Conservation (phyloP, 2,797 vertebrate species). For the Pipistrellus kuhlii region DNA sequence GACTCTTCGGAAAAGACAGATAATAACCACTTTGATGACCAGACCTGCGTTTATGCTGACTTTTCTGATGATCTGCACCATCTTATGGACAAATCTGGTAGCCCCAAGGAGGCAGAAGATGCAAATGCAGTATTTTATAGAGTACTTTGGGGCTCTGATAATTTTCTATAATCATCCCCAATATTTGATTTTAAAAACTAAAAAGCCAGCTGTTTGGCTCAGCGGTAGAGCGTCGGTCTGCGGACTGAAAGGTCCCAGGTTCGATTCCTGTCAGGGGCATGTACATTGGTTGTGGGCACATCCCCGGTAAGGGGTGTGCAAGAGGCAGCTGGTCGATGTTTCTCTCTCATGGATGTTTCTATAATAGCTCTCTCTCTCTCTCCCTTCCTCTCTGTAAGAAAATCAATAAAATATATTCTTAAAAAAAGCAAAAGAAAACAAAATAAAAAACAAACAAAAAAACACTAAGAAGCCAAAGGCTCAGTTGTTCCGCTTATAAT, state of each 20-base stretch:
- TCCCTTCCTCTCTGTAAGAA: too few species aligned
- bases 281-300: too few species aligned
- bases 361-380: too few species aligned
- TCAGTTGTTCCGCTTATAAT: background rate
- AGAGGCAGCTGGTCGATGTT: too few species aligned
- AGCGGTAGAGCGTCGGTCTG: too few species aligned
- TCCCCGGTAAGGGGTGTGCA: too few species aligned
- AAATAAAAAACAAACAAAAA: too few species aligned
- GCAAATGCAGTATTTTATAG: background rate
- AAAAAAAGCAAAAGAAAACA: too few species aligned
- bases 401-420: too few species aligned
- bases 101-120: background rate
- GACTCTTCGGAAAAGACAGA: conserved; percentile 18
- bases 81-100: background rate
- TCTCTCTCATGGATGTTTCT: too few species aligned
- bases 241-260: too few species aligned
- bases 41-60: background rate
- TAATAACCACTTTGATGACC: background rate
- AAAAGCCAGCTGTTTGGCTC: background rate
- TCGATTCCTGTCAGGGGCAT: too few species aligned
- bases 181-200: conserved; percentile 41
- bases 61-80: conserved; percentile 36
- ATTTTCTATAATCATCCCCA: conserved; percentile 25
- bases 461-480: conserved; percentile 28
- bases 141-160: background rate